Percentiles rank a stretch among this genome's conserved stretches.
Conservation (phyloP, 2,797 vertebrate species). For the Falco naumanni region DNA sequence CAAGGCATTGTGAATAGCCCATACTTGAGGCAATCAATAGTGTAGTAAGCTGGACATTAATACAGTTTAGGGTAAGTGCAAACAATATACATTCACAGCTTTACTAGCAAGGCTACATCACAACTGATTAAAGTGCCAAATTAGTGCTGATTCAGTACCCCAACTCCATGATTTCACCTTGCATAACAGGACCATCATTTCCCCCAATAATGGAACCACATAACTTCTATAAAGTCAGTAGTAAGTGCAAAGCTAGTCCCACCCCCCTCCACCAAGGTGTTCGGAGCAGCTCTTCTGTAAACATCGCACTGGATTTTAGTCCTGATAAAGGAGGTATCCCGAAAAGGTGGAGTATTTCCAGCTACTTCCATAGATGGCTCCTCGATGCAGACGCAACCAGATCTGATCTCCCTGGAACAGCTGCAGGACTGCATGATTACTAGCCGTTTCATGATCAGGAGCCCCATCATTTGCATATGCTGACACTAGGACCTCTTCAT, state of each 20-base stretch:
- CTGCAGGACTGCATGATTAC: constrained; percentile 93
- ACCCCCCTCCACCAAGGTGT: constrained; percentile 67
- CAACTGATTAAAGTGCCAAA: constrained; percentile 82
- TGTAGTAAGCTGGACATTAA: constrained; percentile 77
- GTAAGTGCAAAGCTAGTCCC: constrained; percentile 70
- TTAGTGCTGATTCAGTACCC: constrained; percentile 80
- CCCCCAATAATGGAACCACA: constrained; percentile 63
- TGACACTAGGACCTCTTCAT: constrained; percentile 95
- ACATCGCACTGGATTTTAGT: constrained; percentile 80
- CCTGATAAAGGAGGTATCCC: constrained; percentile 96
- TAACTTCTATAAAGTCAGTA: constrained; percentile 62
- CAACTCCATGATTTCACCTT: constrained; percentile 71
- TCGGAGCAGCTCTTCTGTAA: constrained; percentile 70
- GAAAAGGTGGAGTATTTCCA: constrained; percentile 99
- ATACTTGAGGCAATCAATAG: constrained; percentile 78
- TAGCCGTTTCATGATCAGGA: constrained; percentile 96
- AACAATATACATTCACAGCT: constrained; percentile 85
- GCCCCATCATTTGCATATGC: constrained; percentile 97
- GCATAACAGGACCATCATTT: constrained; percentile 69
- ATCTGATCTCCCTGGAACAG: constrained; percentile 95
- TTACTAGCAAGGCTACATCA: constrained; percentile 80
- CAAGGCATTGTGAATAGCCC: constrained; percentile 79
- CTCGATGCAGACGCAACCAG: constrained; percentile 94
- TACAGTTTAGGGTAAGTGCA: constrained; percentile 81
- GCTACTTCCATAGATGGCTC: constrained; percentile 97